Evolutionary conservation across 1,140 invertebrate species (phyloP).

Genomic region (Heliconius himera): DNA sequence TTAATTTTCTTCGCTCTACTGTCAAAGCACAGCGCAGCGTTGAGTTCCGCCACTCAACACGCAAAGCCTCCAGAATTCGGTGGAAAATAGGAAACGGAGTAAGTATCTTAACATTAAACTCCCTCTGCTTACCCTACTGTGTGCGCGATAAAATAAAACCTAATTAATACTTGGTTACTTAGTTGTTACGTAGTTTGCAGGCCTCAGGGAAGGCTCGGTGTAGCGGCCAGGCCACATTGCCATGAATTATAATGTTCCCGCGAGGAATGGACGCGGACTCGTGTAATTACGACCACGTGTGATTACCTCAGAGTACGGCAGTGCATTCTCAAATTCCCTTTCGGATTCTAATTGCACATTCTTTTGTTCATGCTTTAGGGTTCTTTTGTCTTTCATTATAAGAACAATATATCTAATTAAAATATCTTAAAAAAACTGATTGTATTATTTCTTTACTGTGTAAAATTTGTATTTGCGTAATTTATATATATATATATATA

Average conservation of each 20-base stretch:
- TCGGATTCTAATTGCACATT: neutral
- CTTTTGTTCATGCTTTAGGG: neutral
- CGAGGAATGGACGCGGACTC: neutral
- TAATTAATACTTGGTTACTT: neutral
- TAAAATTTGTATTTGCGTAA: no score
- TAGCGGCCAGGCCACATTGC: neutral
- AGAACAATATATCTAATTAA: neutral
- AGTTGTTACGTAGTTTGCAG: neutral
- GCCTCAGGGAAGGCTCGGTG: conserved; percentile 3
- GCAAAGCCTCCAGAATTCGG: no score
- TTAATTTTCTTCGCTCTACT: no score
- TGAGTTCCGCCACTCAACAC: no score
- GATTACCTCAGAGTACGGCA: neutral
- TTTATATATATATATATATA: no score
- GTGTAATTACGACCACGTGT: neutral
- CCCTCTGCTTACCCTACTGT: no score
- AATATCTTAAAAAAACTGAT: no score
- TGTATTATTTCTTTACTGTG: neutral
- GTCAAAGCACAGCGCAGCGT: no score
- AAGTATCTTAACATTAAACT: no score
- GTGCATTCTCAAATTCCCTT: conserved; percentile 6
- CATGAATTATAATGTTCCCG: conserved; percentile 11
- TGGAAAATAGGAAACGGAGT: no score
- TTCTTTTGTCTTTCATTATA: neutral
- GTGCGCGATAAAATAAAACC: neutral